phyloP scores from a whole-genome alignment of 2,113 vertebrate species.

The Bettongia penicillata region DNA sequence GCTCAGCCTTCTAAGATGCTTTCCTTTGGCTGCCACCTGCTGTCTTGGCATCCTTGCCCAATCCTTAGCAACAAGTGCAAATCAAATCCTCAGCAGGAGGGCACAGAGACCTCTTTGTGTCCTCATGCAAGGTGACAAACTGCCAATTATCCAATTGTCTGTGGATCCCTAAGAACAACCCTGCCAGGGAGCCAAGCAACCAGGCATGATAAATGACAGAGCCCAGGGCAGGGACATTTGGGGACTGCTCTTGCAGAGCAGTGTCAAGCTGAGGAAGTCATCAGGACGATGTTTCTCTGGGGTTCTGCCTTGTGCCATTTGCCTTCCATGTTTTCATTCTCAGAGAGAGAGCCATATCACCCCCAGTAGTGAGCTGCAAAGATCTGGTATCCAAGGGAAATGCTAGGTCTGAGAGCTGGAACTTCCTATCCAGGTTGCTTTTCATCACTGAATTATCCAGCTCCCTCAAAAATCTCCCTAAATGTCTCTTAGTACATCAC shows the following conservation, averaged over 20 bases:
- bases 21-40: background rate
- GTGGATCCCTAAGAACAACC: background rate
- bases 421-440: background rate
- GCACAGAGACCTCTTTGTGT: background rate
- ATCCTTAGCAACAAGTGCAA: background rate
- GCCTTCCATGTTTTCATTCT: background rate
- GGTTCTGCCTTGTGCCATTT: background rate
- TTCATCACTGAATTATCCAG: background rate
- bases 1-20: background rate
- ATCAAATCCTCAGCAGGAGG: background rate
- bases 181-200: background rate
- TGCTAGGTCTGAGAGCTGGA: background rate
- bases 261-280: background rate
- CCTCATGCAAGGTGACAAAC: background rate
- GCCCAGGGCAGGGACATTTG: background rate
- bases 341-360: background rate
- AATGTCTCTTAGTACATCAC: background rate
- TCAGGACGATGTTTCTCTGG: background rate
- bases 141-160: background rate
- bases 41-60: background rate
- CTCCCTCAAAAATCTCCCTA: background rate
- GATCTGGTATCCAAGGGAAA: accelerated
- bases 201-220: background rate
- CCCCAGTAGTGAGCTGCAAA: background rate
- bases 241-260: background rate